Evolutionary conservation across 2,888 invertebrate genomes (phyloP).

Genomic region (Caenorhabditis doughertyi): DNA sequence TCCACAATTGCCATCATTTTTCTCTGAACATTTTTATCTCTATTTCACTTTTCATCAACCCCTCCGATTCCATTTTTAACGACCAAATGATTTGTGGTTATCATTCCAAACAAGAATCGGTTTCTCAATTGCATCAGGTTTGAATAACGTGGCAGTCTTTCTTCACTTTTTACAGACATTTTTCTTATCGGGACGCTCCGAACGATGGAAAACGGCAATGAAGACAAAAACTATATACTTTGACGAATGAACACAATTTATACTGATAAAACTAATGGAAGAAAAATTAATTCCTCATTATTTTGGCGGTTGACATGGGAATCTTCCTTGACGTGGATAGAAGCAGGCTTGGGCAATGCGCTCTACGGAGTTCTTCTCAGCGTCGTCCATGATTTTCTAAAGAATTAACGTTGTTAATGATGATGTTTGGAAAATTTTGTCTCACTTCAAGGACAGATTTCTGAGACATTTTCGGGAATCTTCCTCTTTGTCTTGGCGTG

Average conservation of each 20-base stretch:
- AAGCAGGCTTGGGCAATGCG: no score
- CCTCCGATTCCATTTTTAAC: constrained; percentile 1
- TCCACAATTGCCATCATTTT: not conserved
- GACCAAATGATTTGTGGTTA: constrained; percentile 24
- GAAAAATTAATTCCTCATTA: no score
- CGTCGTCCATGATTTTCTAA: not conserved
- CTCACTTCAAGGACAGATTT: no score
- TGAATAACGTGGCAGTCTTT: constrained; percentile 23
- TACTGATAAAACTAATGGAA: no score
- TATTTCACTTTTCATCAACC: not conserved
- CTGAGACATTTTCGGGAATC: no score
- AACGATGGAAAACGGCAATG: not conserved
- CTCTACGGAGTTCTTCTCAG: not conserved
- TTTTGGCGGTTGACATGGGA: no score
- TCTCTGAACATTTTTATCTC: not conserved
- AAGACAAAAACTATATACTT: not conserved
- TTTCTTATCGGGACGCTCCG: constrained; percentile 25
- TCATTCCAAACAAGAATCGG: not conserved
- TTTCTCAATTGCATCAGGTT: constrained; percentile 31
- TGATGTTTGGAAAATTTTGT: no score
- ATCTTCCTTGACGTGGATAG: no score
- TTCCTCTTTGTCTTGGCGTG: no score
- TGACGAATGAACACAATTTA: not conserved
- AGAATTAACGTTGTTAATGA: no score
- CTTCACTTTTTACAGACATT: constrained; percentile 4